Evolutionary conservation across 2,113 vertebrate genomes (phyloP).

Genomic region (Eonycteris spelaea): DNA sequence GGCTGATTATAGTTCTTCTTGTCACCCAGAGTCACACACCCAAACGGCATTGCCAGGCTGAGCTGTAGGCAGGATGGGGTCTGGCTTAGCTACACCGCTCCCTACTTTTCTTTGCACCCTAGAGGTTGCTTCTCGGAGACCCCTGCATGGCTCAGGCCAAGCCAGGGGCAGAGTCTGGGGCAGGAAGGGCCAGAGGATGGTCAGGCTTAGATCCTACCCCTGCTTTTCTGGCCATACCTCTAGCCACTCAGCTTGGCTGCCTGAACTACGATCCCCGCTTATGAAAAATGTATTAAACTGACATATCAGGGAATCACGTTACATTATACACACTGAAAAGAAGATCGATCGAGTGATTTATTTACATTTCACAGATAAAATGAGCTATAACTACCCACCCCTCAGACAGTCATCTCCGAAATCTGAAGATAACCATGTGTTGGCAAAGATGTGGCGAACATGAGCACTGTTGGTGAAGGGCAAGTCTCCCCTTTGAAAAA

Average conservation of each 20-base stretch:
- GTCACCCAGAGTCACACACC: conserved; percentile 96
- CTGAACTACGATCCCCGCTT: neutral
- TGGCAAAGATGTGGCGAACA: neutral
- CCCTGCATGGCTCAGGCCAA: neutral
- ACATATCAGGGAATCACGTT: neutral
- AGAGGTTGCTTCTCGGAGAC: neutral
- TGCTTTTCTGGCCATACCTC: neutral
- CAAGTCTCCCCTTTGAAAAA: neutral
- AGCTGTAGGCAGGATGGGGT: conserved; percentile 76
- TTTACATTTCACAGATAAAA: conserved; percentile 7
- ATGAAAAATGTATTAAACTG: neutral
- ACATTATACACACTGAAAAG: neutral
- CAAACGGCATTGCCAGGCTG: conserved; percentile 96
- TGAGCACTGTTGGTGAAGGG: neutral
- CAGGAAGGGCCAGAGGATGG: neutral
- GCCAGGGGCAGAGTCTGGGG: neutral
- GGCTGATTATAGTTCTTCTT: conserved; percentile 99
- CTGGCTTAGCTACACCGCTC: neutral
- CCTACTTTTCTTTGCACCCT: neutral
- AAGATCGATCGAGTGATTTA: neutral
- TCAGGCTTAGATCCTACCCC: neutral
- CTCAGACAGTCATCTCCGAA: neutral
- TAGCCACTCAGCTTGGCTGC: neutral
- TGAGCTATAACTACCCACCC: neutral
- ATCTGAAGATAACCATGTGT: neutral